Evolutionary conservation across 2,888 invertebrate species (phyloP), one percentile per base, ranked within the genome.

Genomic region (Eristalis intricaria): DNA sequence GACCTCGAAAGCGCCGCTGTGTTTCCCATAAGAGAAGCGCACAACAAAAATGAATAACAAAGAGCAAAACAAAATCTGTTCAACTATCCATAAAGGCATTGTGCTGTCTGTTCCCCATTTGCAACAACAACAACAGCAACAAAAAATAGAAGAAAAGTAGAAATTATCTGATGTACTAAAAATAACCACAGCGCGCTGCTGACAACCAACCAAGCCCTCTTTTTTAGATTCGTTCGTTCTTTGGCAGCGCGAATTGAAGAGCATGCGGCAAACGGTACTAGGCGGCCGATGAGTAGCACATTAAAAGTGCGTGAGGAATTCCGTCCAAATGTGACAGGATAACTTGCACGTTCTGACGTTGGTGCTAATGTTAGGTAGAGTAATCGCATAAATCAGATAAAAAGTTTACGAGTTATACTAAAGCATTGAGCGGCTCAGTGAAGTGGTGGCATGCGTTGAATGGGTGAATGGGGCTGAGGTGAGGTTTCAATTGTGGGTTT

Each of bases 71-170:
- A 70, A 78, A 81, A 78, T 86, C 78, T 78, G 75, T 82, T 86
- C 74, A 86, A 86, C 86, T 78, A 86, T 70, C 82, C 86, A 86
- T 75, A 75, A 75, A 86, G 78, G 78, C 68, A 78, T 86, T 86
- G 83, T 76, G 50, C 19, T 50, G 50, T 50, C 50, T 29, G 69
- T 80, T 84, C 66, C 74, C 69, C 71, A 76, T 70, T 70, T 65
- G 61, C 65, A 68, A 64, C 26, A 63, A 43, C 29, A 70, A 61
- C 58, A 65, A 56, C 26, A 79, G 60, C 50, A 19, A 26, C 26
- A 66, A 8, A 66, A 26, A 32, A 40, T 23, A n/a, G 35, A 66
- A 13, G 35, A 66, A 56, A 56, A 78, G 29, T 43, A n/a, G 29
- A 23, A 56, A 64, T 64, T 32, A 78, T 71, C 64, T 74, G 81